Evolutionary conservation across 2,888 invertebrate genomes (phyloP), one percentile per base, ranked within the genome.

Genomic region (Auanema freiburgensis): DNA sequence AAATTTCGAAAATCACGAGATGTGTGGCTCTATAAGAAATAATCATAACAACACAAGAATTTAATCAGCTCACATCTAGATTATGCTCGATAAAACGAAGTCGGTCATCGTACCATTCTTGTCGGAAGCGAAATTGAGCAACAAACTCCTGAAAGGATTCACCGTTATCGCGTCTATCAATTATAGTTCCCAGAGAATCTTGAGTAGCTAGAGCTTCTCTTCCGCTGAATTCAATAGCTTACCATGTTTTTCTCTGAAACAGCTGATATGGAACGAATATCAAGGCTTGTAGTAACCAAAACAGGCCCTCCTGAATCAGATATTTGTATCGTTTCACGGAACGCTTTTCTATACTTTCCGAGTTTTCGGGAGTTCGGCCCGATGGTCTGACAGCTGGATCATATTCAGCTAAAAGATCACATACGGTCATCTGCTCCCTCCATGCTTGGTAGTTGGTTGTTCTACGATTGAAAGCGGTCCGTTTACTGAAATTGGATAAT

Each of bases 101-200:
- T 41, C 83, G 71, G 51, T 79, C 78, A 51, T 83, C 83, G 57
- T 71, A 79, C 83, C 83, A 83, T 66, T 80, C 77, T 59, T 83
- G 83, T 23, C 83, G 79, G 54, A 83, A 80, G 12, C 82, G 79
- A 52, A 83, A 83, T 57, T 83, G 83, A 1, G 80, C 83, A 10
- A 81, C 80, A 59, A 79, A 83, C 55, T 83, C 83, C 80, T 81
- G 57, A 24, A 76, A 54, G n/a, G 5, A 46, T 33, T 3, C 33
- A 8, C 8, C 33, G 8, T 51, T 24, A 57, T 23, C 14, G 8
- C 11, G 25, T 4, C 14, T 21, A 18, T 12, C 11, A 14, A 50
- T 43, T 43, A n/a, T 43, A 43, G 43, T 12, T n/a, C 43, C 12
- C 43, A 12, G n/a, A 43, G n/a, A 43, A 43, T n/a, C 14, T 43